phyloP scores from a whole-genome alignment of 2,113 vertebrate species.

The Lanius ludovicianus region DNA sequence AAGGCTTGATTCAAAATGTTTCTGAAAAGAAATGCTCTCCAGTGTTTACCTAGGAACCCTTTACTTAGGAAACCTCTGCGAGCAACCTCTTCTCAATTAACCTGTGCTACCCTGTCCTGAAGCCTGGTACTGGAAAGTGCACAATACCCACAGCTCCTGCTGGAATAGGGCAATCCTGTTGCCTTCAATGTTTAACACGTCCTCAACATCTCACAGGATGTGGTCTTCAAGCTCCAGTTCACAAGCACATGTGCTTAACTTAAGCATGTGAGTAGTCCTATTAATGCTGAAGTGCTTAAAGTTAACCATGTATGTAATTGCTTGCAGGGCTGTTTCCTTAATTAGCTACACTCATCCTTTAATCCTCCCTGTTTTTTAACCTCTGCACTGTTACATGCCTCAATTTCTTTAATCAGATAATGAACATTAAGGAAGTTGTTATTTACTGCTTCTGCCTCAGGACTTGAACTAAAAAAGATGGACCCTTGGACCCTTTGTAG shows the following conservation, averaged over 20 bases:
- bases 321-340: slow-evolving; percentile 44
- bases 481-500: rapidly evolving
- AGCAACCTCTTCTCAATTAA: background rate
- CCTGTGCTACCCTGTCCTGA: background rate
- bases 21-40: background rate
- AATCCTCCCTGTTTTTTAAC: slow-evolving; percentile 51
- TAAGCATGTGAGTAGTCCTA: background rate
- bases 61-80: background rate
- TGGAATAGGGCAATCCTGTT: background rate
- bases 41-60: background rate
- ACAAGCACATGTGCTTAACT: slow-evolving; percentile 33
- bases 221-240: slow-evolving; percentile 10
- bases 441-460: slow-evolving; percentile 8
- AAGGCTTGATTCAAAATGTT: background rate
- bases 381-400: slow-evolving; percentile 36
- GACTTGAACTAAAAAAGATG: background rate
- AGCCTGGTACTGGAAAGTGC: background rate
- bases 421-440: slow-evolving; percentile 2
- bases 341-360: slow-evolving; percentile 56
- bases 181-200: background rate
- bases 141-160: background rate
- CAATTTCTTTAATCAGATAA: slow-evolving; percentile 52
- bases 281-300: slow-evolving; percentile 40
- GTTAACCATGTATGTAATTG: slow-evolving; percentile 53
- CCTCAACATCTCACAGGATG: background rate